Percentiles rank a stretch among this genome's conserved stretches.
Evolutionary conservation across 1,140 invertebrate species (phyloP).

Genomic region (Calephelis nemesis): DNA sequence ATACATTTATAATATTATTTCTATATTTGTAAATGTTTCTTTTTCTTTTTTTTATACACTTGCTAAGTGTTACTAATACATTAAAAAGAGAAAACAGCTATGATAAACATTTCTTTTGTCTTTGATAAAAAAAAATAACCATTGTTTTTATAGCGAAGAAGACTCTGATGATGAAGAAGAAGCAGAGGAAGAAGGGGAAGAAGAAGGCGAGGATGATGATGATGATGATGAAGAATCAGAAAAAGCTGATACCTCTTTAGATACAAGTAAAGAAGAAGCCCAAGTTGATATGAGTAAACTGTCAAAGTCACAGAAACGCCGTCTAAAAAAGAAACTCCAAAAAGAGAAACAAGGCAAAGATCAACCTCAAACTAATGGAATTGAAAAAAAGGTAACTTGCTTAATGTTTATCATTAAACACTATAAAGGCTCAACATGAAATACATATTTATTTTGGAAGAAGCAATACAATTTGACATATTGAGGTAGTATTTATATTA

Average conservation of each 20-base stretch:
- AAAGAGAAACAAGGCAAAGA: constrained; percentile 50
- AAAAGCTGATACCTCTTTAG: constrained; percentile 55
- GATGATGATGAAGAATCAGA: constrained; percentile 73
- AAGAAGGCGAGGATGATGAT: constrained; percentile 73
- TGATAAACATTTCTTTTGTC: neutral
- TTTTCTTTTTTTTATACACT: too few relatives aligned
- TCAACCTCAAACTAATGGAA: constrained; percentile 61
- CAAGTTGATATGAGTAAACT: constrained; percentile 56
- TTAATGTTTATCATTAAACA: too few relatives aligned
- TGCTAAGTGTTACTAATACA: too few relatives aligned
- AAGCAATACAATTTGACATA: too few relatives aligned
- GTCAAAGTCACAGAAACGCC: constrained; percentile 50
- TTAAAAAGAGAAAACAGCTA: too few relatives aligned
- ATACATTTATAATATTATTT: constrained; percentile 1
- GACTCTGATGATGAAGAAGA: constrained; percentile 45
- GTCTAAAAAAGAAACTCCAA: constrained; percentile 61
- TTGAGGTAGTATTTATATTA: too few relatives aligned
- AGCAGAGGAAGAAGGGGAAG: too few relatives aligned
- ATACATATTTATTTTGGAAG: too few relatives aligned
- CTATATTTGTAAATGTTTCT: too few relatives aligned
- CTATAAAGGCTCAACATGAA: too few relatives aligned
- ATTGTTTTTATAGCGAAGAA: constrained; percentile 40
- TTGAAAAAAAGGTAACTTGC: constrained; percentile 58
- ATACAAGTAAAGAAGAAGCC: constrained; percentile 55
- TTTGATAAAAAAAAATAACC: neutral